Evolutionary conservation across 2,888 invertebrate genomes (phyloP).

Genomic region (Neuroscelio doddi): DNA sequence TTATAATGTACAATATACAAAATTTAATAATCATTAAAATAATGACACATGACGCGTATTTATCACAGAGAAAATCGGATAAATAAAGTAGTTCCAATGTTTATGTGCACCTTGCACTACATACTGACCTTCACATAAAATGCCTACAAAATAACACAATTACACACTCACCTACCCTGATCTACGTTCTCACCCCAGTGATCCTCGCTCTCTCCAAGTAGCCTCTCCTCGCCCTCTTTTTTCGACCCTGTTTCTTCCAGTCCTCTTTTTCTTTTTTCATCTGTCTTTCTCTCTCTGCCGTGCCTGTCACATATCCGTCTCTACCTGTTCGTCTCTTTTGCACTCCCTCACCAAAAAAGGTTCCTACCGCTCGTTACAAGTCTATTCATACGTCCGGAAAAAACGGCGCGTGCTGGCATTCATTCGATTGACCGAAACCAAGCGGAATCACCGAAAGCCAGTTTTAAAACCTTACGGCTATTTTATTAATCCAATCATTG

Average conservation of each 20-base stretch:
- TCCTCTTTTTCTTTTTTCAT: constrained; percentile 41
- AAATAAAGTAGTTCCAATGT: constrained; percentile 70
- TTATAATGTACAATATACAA: too few relatives aligned
- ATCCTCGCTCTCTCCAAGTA: constrained; percentile 54
- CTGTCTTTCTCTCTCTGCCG: constrained; percentile 43
- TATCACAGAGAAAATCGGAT: constrained; percentile 57
- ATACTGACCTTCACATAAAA: constrained; percentile 67
- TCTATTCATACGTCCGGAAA: constrained; percentile 71
- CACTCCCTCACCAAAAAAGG: constrained; percentile 48
- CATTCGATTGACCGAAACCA: constrained; percentile 69
- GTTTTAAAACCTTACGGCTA: constrained; percentile 63
- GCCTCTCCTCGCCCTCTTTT: constrained; percentile 55
- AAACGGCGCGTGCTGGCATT: constrained; percentile 69
- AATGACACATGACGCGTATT: constrained; percentile 55
- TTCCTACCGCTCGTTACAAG: constrained; percentile 68
- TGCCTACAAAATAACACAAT: constrained; percentile 71
- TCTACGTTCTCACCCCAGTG: constrained; percentile 55
- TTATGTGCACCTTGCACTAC: constrained; percentile 66
- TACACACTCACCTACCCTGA: constrained; percentile 67
- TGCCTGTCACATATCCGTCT: constrained; percentile 28
- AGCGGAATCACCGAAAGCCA: constrained; percentile 46
- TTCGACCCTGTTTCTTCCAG: constrained; percentile 43
- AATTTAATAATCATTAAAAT: too few relatives aligned
- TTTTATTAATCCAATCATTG: constrained; percentile 62
- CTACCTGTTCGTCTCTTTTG: constrained; percentile 44